Evolutionary conservation across 2,797 vertebrate genomes (phyloP).

Genomic region (Paramormyrops hopkinsi): DNA sequence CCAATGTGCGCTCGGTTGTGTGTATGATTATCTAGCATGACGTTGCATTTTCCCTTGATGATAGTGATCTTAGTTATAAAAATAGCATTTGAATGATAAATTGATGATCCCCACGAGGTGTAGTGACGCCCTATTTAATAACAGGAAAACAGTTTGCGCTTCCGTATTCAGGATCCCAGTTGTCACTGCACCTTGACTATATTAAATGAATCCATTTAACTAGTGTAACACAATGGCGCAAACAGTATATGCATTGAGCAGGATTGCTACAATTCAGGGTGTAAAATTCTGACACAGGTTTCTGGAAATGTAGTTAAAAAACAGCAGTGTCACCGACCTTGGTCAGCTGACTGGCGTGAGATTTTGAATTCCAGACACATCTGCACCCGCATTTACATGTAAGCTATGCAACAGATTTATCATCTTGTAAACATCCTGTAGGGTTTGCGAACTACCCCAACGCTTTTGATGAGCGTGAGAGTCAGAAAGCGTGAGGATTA

Average conservation of each 20-base stretch:
- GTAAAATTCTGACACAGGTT: neutral
- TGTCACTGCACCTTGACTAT: neutral
- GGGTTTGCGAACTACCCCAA: neutral
- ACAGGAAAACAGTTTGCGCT: neutral
- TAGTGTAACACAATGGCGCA: neutral
- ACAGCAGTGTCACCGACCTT: neutral
- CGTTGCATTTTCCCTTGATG: slow-evolving; percentile 46
- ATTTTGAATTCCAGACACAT: no score
- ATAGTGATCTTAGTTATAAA: neutral
- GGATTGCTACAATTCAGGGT: neutral
- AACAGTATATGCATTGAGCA: neutral
- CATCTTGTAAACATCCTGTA: neutral
- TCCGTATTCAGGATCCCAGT: neutral
- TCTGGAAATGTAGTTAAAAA: neutral
- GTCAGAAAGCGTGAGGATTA: neutral
- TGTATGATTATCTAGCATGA: slow-evolving; percentile 50
- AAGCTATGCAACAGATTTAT: neutral
- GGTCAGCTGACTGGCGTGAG: no score
- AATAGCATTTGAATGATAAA: neutral
- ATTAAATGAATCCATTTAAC: neutral
- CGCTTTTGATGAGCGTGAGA: neutral
- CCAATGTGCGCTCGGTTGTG: neutral
- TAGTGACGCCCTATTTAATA: neutral
- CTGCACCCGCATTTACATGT: neutral
- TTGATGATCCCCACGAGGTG: neutral